These are phyloP conservation scores for Eupithecia pulchellata DNA, from an alignment of 2,888 invertebrate species.

Conservation along the genomic window DNA sequence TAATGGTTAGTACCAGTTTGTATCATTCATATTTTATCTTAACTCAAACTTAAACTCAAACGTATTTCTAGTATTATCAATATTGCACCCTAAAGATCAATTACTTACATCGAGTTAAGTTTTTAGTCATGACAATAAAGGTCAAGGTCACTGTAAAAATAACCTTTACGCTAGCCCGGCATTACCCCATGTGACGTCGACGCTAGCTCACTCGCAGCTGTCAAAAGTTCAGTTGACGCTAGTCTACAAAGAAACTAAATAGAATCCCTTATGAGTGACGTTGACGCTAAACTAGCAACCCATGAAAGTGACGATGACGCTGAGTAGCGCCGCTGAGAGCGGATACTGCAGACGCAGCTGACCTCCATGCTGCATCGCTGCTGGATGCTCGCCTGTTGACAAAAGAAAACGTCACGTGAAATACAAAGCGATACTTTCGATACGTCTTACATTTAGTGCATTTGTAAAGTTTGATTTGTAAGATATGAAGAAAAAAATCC, in stretches of 20 bases:
- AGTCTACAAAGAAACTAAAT: not conserved
- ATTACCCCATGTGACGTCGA: not conserved
- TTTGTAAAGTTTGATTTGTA: too few relatives aligned
- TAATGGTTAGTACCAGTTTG: too few relatives aligned
- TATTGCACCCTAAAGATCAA: conserved; percentile 4
- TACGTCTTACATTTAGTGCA: not conserved
- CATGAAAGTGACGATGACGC: conserved; percentile 87
- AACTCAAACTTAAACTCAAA: not conserved
- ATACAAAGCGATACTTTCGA: not conserved
- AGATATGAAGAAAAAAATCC: too few relatives aligned
- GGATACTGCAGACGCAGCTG: conserved; percentile 90
- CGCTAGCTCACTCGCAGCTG: not conserved
- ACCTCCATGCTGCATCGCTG: conserved; percentile 93
- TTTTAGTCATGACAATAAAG: too few relatives aligned
- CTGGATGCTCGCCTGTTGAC: conserved; percentile 91
- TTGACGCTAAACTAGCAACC: conserved; percentile 73
- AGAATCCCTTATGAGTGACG: not conserved
- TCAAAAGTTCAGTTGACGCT: not conserved
- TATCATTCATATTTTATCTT: too few relatives aligned
- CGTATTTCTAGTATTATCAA: not conserved
- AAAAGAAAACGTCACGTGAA: conserved; percentile 8
- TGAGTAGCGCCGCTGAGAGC: conserved; percentile 88
- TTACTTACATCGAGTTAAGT: not conserved
- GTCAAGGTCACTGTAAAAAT: not conserved
- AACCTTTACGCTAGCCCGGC: not conserved